Base-by-base conservation (phyloP, 2,113 vertebrate genomes). In the Pterocles gutturalis region DNA sequence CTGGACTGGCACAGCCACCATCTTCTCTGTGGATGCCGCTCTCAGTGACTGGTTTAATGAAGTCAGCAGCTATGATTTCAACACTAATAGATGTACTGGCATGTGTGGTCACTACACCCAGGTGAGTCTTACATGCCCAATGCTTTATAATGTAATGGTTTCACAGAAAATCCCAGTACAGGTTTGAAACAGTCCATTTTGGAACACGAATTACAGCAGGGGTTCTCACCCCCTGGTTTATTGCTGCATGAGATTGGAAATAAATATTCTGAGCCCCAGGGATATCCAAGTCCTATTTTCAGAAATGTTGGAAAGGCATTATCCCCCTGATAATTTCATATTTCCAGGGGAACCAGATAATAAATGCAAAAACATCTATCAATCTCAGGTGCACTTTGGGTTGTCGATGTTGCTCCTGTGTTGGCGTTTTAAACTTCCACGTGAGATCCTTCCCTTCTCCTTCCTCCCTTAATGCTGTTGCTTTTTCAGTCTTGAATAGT, bases 61-160 rank as follows among this genome's bases (percentile, higher is more conserved):
- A 85, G 89, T 80, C 29, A 77, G 17, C 4, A 83, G 15, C 45
- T 98, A 98, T 26, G 5, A 89, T 79, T 98, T 97, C 94, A 24
- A 25, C 54, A 98, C 76, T n/a, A 28, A 43, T 16, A 45, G 0
- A 3, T 98, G 98, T 61, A 41, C 49, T 33, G 5, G 0, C 8
- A 10, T 25, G 11, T 98, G 98, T 93, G 98, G 97, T 84, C 93
- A 98, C 87, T 98, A 98, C 77, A 91, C 97, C 24, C 98, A 98
- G 97, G 98, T 98, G 95, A 95, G 92, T 53, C 36, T 65, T 85
- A 45, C 9, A 5, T 60, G 45, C 14, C 61, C 20, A 34, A 2
- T 28, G 29, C 16, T 66, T 89, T 84, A 45, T 46, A 77, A 11
- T 36, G 21, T 49, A n/a, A 54, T 49, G 11, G 14, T 81, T 89